Base-by-base conservation (phyloP, 2,113 vertebrate species). In the Coryphaenoides rupestris region DNA sequence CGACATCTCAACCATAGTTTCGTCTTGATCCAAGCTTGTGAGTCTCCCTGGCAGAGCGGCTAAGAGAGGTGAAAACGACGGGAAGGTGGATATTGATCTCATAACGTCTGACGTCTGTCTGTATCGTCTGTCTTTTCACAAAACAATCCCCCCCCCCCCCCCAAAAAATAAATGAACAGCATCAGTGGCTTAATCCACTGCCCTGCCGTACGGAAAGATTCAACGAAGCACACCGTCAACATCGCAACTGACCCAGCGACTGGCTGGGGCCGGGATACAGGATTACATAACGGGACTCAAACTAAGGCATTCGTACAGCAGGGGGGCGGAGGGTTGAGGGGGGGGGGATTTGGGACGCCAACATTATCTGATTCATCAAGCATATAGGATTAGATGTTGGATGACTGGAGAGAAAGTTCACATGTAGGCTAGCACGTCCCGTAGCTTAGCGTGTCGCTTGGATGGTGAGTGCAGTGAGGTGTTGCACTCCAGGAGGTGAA, bases 271-370 rank as follows among this genome's bases (percentile, higher is more conserved):
- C 68, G 59, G 70, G 28, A 70, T 80, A 69, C 23, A 64, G 69
- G 57, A 79, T 83, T 82, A 84, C 69, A 75, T 83, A 79, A 83
- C 67, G 55, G n/a, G 56, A 74, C 72, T 75, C 64, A 77, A 78
- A 80, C 69, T 21, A 66, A 80, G 73, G 49, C 75, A 67, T 80
- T 78, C 72, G 76, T 57, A 46, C 28, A 33, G 28, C 28, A 33
- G 28, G 28, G 28, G 56, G 45, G n/a, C n/a, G n/a, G n/a, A n/a
- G n/a, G n/a, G n/a, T n/a, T n/a, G n/a, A n/a, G n/a, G n/a, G 62
- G 58, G 70, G 63, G 60, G 69, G 75, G 68, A 83, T 83, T 84
- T 78, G 79, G 74, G 23, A 77, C 69, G 14, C 72, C 66, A 75
- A 65, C 60, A 40, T 69, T 73, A 76, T 83, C 75, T 72, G 72